Base-by-base conservation (phyloP, 2,113 vertebrate species). In the Paedocypris sp. region DNA sequence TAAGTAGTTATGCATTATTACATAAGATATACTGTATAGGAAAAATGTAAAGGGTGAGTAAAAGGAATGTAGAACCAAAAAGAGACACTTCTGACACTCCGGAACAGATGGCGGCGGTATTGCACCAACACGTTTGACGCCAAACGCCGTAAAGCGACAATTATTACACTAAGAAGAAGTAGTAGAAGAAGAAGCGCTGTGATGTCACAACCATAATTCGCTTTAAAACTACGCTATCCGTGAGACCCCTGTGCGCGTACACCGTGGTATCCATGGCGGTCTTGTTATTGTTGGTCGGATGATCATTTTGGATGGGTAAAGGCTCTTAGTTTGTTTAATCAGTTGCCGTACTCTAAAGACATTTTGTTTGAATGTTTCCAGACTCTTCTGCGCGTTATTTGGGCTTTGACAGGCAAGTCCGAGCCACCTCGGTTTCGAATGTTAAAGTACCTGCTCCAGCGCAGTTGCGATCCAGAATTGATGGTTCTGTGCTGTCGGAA, bases 241-340 rank as follows among this genome's bases (percentile, higher is more conserved):
- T 33, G 31, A 41, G 77, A 45, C 1, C 73, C 11, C 4, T 57
- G 66, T 29, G 56, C 18, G 1, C 1, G 28, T 28, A 18, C 60
- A 23, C 32, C 63, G 64, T 51, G 62, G 82, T 87, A 72, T 83
- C 85, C 82, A 86, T 87, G 83, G 80, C 80, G 85, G 71, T 80
- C 62, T 62, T 59, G 59, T 71, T 74, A 72, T 78, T 82, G 78
- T 84, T 79, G 69, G 72, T 68, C 61, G 73, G 69, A 62, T 28
- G 13, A 56, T 56, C 39, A 56, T 56, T 23, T 28, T 56, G 36
- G 35, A 41, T 56, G 35, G 52, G 41, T 56, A 22, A 38, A 56
- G 52, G 18, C 16, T 56, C 28, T 22, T 18, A 41, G 13, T 64
- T 65, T 13, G 25, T 47, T 33, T 9, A 42, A 52, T 33, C n/a